Conservation (phyloP, 2,888 invertebrate genomes). For the Seira sanloemensis region DNA sequence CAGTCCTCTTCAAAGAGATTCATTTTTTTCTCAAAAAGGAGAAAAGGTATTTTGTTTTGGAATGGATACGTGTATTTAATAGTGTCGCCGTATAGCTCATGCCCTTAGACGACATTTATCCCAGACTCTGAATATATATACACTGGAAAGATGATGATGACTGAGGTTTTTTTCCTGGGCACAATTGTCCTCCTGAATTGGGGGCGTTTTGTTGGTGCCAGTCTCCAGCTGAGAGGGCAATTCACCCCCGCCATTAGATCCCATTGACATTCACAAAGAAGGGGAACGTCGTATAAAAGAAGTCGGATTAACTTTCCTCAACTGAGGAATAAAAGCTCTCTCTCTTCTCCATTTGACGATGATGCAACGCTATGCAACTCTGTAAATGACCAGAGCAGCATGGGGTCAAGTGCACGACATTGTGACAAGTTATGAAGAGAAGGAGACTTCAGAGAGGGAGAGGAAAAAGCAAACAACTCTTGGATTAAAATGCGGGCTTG, state of each 20-base stretch:
- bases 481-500: constrained; percentile 29
- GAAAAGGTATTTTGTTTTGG: constrained; percentile 14
- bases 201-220: constrained; percentile 74
- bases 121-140: constrained; percentile 1
- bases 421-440: constrained; percentile 62
- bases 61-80: constrained; percentile 18
- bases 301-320: constrained; percentile 71
- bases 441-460: too few species aligned
- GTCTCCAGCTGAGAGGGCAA: constrained; percentile 71
- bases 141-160: constrained; percentile 23
- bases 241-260: constrained; percentile 65
- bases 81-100: constrained; percentile 36
- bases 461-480: constrained; percentile 53
- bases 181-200: constrained; percentile 52
- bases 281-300: background rate
- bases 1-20: constrained; percentile 9
- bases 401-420: constrained; percentile 72
- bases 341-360: constrained; percentile 6
- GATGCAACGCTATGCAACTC: constrained; percentile 22
- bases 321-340: constrained; percentile 35
- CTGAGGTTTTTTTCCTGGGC: constrained; percentile 41
- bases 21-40: background rate
- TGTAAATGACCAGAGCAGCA: constrained; percentile 66
- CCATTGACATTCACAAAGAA: constrained; percentile 50
- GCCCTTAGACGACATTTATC: constrained; percentile 3